Evolutionary conservation across 2,797 vertebrate genomes (phyloP).

Genomic region (Phoebastria nigripes): DNA sequence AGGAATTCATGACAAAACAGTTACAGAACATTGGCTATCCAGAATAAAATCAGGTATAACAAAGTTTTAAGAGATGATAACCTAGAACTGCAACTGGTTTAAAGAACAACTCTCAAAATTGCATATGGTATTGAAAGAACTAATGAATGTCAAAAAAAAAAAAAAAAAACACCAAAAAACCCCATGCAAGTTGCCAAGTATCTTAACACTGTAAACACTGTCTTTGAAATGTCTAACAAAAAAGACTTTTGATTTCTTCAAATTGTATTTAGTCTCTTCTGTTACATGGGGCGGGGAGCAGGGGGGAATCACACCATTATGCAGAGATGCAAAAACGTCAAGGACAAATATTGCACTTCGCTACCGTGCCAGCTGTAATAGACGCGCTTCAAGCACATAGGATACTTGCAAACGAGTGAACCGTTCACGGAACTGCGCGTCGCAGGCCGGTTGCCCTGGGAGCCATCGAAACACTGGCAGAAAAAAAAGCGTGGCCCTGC

Average conservation of each 20-base stretch:
- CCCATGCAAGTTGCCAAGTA: neutral
- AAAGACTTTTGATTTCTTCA: neutral
- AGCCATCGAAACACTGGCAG: neutral
- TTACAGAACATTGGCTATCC: neutral
- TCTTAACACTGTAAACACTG: neutral
- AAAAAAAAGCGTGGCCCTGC: fast-evolving
- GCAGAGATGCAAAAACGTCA: no score
- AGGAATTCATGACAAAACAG: neutral
- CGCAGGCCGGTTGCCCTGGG: neutral
- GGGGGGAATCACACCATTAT: fast-evolving
- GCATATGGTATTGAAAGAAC: fast-evolving
- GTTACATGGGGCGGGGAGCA: fast-evolving
- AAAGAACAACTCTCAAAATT: neutral
- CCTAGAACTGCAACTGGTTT: neutral
- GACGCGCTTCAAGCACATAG: neutral
- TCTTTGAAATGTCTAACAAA: neutral
- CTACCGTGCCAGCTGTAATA: fast-evolving
- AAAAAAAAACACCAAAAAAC: neutral
- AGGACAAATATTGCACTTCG: fast-evolving
- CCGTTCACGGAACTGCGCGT: neutral
- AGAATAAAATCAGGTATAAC: neutral
- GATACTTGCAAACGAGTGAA: fast-evolving
- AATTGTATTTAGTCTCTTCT: no score
- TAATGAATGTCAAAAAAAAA: neutral
- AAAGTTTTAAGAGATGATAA: neutral